Percentiles rank a stretch among this genome's conserved stretches.
Conservation (phyloP, 2,113 vertebrate species). For the Menura novaehollandiae region DNA sequence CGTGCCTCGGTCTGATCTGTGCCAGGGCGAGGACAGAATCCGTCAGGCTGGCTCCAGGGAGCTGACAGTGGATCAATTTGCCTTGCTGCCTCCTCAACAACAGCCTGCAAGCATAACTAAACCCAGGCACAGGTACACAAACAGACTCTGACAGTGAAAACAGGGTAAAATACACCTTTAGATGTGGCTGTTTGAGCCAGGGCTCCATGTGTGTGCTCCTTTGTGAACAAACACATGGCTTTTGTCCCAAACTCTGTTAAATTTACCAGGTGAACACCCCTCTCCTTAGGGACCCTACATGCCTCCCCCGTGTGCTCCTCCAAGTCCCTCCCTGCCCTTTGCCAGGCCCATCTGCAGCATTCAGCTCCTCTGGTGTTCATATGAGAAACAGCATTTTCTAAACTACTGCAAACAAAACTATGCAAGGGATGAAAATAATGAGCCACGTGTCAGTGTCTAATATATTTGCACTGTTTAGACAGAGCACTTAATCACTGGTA, state of each 20-base stretch:
- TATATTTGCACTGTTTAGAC: constrained; percentile 37
- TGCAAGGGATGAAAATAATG: constrained; percentile 1
- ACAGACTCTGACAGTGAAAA: background rate
- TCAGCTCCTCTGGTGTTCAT: background rate
- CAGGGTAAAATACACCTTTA: background rate
- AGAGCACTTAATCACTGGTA: constrained; percentile 42
- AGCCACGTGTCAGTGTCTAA: background rate
- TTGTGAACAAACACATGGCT: fast-evolving
- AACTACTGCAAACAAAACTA: background rate
- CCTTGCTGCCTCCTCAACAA: background rate
- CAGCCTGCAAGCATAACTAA: background rate
- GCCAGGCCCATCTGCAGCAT: background rate
- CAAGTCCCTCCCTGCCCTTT: background rate
- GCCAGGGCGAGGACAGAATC: background rate
- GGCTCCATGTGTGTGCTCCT: background rate
- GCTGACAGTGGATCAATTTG: background rate
- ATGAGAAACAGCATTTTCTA: background rate
- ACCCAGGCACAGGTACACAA: background rate
- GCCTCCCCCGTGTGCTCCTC: background rate
- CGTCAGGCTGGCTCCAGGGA: background rate
- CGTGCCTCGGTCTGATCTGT: background rate
- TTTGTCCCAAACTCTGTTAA: background rate
- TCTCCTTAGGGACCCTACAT: background rate
- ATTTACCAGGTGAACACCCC: background rate
- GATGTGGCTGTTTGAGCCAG: background rate